Percentiles rank a stretch among this genome's conserved stretches.
These are phyloP conservation scores for Ramphastos sulfuratus DNA, from an alignment of 2,113 vertebrate genomes.

Conservation along the genomic window DNA sequence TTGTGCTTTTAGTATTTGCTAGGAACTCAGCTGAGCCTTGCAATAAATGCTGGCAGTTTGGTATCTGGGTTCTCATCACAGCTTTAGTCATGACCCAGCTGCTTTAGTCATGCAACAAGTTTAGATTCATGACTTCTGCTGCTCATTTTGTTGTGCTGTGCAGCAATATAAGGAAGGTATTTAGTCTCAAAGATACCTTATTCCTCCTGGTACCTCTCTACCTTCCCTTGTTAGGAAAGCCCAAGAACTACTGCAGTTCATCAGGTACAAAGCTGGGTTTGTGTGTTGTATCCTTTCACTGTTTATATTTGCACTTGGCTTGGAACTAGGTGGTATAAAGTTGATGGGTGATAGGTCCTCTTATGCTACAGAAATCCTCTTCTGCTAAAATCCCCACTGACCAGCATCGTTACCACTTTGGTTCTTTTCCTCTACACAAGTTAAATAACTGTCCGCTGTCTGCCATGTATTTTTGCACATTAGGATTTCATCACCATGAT, in stretches of 20 bases:
- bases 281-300: not conserved
- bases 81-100: constrained; percentile 6
- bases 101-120: constrained; percentile 10
- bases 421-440: not conserved
- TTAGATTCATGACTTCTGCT: not conserved
- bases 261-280: not conserved
- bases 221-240: not conserved
- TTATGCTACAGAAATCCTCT: not conserved
- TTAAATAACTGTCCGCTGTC: not conserved
- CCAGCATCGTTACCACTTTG: not conserved
- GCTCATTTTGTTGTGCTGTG: constrained; percentile 6
- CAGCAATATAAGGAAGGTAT: not conserved
- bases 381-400: not conserved
- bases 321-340: not conserved
- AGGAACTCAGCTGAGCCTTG: constrained; percentile 13
- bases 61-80: not conserved
- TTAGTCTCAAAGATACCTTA: not conserved
- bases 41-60: not conserved
- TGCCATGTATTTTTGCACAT: not conserved
- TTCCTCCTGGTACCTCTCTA: not conserved
- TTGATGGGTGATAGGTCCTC: not conserved
- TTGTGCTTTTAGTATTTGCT: constrained; percentile 2
- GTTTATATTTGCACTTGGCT: not conserved
- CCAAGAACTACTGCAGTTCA: not conserved
- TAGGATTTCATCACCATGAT: not conserved